phyloP scores from a whole-genome alignment of 1,140 invertebrate genomes.

The Doryteuthis pealeii region DNA sequence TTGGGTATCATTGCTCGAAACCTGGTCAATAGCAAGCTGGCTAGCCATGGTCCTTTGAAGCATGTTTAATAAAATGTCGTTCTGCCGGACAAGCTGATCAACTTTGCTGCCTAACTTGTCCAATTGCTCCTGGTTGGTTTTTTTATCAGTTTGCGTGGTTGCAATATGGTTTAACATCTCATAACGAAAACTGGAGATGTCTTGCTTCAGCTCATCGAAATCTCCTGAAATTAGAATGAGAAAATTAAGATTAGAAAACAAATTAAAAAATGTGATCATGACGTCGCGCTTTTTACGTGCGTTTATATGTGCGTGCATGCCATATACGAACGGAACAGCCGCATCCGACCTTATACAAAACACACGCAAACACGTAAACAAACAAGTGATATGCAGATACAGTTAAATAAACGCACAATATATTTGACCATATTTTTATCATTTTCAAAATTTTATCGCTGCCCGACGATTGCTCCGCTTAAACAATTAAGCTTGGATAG shows the following conservation, averaged over 20 bases:
- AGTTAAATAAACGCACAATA: too few relatives aligned
- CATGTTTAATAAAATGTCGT: conserved; percentile 22
- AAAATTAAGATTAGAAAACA: background rate
- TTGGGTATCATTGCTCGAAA: background rate
- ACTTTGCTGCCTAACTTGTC: conserved; percentile 28
- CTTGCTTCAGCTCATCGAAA: conserved; percentile 47
- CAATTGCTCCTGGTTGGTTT: conserved; percentile 23
- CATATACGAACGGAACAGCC: too few relatives aligned
- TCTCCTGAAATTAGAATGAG: conserved; percentile 26
- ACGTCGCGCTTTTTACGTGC: too few relatives aligned
- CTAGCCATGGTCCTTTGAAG: conserved; percentile 9
- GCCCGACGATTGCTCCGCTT: too few relatives aligned
- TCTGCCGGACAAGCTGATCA: conserved; percentile 26
- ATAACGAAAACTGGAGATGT: conserved; percentile 47
- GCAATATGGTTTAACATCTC: conserved; percentile 45
- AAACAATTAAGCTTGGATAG: too few relatives aligned
- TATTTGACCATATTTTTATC: too few relatives aligned
- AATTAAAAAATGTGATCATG: too few relatives aligned
- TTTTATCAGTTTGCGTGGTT: conserved; percentile 26
- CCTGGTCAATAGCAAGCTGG: background rate
- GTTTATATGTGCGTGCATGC: too few relatives aligned
- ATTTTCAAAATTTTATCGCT: too few relatives aligned
- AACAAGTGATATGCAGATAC: too few relatives aligned
- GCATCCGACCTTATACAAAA: too few relatives aligned
- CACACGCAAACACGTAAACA: too few relatives aligned